Evolutionary conservation across 1,140 invertebrate species (phyloP).

Genomic region (Macrostomum lignano): DNA sequence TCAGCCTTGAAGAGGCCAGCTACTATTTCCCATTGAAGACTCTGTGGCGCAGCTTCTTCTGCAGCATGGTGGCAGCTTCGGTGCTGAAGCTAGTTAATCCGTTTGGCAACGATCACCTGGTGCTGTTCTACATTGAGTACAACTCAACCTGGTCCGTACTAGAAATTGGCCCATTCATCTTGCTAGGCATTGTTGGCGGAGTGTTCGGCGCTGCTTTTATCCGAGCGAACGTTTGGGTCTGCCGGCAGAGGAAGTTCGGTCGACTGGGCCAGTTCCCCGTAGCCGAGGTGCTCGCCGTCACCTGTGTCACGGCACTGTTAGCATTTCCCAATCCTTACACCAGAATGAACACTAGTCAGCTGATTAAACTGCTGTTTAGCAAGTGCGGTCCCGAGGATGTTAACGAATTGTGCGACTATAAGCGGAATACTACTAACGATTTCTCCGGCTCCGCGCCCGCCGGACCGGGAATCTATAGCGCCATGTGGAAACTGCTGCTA

Average conservation of each 20-base stretch:
- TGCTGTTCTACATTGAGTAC: constrained; percentile 91
- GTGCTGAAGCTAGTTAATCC: constrained; percentile 85
- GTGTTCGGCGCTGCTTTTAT: constrained; percentile 87
- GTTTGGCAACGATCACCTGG: constrained; percentile 92
- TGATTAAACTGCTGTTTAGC: constrained; percentile 78
- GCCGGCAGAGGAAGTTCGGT: constrained; percentile 65
- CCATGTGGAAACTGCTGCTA: constrained; percentile 59
- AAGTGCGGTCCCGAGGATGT: constrained; percentile 72
- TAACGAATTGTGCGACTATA: constrained; percentile 60
- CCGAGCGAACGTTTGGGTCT: constrained; percentile 78
- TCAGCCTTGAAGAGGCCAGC: constrained; percentile 84
- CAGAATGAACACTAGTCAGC: constrained; percentile 73
- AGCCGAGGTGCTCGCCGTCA: constrained; percentile 61
- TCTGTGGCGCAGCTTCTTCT: constrained; percentile 94
- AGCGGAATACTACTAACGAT: too few relatives aligned
- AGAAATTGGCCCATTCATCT: constrained; percentile 77
- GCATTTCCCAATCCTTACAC: constrained; percentile 89
- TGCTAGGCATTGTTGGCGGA: constrained; percentile 76
- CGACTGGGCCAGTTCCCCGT: constrained; percentile 86
- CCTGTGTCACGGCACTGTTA: constrained; percentile 62
- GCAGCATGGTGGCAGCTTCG: constrained; percentile 85
- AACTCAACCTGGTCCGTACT: constrained; percentile 96
- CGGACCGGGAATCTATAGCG: constrained; percentile 51
- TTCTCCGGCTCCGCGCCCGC: constrained; percentile 53
- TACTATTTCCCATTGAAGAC: constrained; percentile 99